Evolutionary conservation across 2,797 vertebrate genomes (phyloP).

Genomic region (Hemitrygon akajei): DNA sequence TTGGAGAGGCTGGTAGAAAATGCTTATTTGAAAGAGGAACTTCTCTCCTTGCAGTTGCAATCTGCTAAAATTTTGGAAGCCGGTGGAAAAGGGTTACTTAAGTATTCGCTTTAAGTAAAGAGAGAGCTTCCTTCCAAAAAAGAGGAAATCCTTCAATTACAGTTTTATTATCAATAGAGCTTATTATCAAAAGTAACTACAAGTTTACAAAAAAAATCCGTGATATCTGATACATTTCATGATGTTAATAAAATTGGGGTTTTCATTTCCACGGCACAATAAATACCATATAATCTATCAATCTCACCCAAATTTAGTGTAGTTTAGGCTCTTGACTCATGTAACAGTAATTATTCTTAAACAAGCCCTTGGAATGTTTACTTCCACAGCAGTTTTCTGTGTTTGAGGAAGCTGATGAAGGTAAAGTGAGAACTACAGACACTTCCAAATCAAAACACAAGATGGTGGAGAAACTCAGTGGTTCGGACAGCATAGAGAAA

Average conservation of each 20-base stretch:
- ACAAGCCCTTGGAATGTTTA: too few species aligned
- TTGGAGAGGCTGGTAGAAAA: too few species aligned
- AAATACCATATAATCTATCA: not conserved
- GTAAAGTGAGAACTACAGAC: too few species aligned
- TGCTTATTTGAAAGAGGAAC: too few species aligned
- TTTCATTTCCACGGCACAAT: not conserved
- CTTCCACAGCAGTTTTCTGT: too few species aligned
- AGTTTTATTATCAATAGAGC: not conserved
- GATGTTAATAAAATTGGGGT: not conserved
- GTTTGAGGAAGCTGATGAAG: too few species aligned
- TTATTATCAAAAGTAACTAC: not conserved
- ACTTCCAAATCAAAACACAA: too few species aligned
- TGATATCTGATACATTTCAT: not conserved
- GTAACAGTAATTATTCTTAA: too few species aligned
- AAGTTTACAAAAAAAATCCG: not conserved
- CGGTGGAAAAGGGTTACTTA: not conserved
- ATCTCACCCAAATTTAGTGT: not conserved
- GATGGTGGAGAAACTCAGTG: too few species aligned
- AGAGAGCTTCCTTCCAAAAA: not conserved
- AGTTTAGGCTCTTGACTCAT: not conserved
- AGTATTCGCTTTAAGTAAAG: not conserved
- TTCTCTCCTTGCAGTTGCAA: not conserved
- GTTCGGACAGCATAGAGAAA: too few species aligned
- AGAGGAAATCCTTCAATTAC: not conserved
- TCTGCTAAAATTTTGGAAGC: not conserved